These are phyloP conservation scores for Amphipoea oculea DNA, from an alignment of 2,888 invertebrate genomes.

Conservation along the genomic window DNA sequence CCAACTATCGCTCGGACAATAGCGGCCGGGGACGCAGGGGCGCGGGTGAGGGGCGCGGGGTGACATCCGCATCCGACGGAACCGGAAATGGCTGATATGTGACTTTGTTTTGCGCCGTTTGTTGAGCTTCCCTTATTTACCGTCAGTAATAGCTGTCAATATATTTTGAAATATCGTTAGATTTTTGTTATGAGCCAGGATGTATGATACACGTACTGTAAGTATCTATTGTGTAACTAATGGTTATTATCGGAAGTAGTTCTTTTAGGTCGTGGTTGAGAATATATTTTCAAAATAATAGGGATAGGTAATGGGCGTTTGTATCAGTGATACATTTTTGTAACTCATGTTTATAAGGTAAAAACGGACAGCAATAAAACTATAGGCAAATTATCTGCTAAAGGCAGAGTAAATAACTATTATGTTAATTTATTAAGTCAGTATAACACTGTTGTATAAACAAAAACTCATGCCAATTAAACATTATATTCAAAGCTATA, in stretches of 20 bases:
- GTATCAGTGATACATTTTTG: background rate
- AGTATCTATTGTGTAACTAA: too few relatives aligned
- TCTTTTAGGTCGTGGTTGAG: background rate
- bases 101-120: slow-evolving; percentile 80
- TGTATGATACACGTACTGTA: background rate
- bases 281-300: background rate
- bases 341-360: background rate
- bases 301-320: background rate
- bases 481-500: background rate
- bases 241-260: background rate
- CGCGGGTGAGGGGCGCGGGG: slow-evolving; percentile 19
- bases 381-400: background rate
- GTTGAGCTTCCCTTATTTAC: slow-evolving; percentile 71
- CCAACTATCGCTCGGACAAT: slow-evolving; percentile 68
- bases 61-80: slow-evolving; percentile 77
- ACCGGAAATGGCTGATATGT: slow-evolving; percentile 80
- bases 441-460: too few relatives aligned
- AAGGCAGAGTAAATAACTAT: too few relatives aligned
- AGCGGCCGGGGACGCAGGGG: slow-evolving; percentile 46
- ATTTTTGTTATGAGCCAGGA: slow-evolving; percentile 26
- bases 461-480: background rate
- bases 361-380: background rate
- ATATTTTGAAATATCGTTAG: slow-evolving; percentile 64
- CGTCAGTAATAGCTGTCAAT: slow-evolving; percentile 66
- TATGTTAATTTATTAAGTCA: background rate